phyloP scores from a whole-genome alignment of 2,888 invertebrate species.

The Tanytarsus gracilentus region DNA sequence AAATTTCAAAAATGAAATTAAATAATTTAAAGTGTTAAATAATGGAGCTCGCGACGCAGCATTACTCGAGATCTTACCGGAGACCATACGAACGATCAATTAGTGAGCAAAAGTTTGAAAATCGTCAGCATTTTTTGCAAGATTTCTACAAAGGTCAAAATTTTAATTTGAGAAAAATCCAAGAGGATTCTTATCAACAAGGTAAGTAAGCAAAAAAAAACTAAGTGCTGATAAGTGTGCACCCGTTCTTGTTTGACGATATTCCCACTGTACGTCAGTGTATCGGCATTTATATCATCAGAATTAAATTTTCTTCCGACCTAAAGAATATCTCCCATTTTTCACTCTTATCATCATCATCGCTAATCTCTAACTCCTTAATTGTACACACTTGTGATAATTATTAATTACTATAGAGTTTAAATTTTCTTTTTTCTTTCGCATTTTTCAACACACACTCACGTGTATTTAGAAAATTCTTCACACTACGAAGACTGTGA shows the following conservation, averaged over 20 bases:
- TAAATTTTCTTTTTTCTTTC: neutral
- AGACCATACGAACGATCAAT: slow-evolving; percentile 14
- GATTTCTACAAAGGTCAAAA: slow-evolving; percentile 9
- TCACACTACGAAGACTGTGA: neutral
- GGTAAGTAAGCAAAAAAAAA: no score
- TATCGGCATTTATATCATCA: no score
- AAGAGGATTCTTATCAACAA: slow-evolving; percentile 12
- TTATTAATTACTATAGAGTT: no score
- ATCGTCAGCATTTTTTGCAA: slow-evolving; percentile 2
- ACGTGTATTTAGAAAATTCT: neutral
- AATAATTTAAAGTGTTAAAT: neutral
- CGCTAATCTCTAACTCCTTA: no score
- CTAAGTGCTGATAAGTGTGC: no score
- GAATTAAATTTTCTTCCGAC: no score
- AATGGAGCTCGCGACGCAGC: neutral
- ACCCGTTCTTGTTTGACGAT: no score
- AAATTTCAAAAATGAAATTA: neutral
- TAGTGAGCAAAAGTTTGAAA: slow-evolving; percentile 5
- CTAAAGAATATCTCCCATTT: slow-evolving; percentile 1
- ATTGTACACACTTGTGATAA: no score
- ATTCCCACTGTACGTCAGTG: no score
- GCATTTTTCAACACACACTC: neutral
- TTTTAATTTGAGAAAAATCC: neutral
- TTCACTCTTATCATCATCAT: slow-evolving; percentile 4
- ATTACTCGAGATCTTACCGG: neutral